These are phyloP conservation scores for Parotocinclus haroldoi DNA, from an alignment of 2,797 vertebrate species.

Conservation along the genomic window DNA sequence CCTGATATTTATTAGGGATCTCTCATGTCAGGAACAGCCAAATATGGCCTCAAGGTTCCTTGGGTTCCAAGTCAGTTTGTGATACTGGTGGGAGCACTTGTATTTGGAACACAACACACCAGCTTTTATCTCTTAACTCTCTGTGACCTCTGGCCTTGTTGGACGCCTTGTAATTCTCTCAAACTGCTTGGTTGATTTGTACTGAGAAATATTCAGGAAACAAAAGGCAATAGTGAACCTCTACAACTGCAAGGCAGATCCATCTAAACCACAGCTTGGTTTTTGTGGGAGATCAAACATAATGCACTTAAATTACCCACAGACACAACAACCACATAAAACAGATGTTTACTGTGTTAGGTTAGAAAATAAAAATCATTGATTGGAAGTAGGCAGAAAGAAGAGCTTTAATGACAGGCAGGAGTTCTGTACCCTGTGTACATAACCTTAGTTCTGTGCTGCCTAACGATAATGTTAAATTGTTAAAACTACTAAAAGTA, in stretches of 20 bases:
- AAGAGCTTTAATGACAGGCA: slow-evolving; percentile 11
- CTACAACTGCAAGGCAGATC: slow-evolving; percentile 26
- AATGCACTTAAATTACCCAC: slow-evolving; percentile 37
- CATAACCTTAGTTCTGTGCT: too few species aligned
- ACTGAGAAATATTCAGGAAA: slow-evolving; percentile 26
- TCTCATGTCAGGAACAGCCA: slow-evolving; percentile 49
- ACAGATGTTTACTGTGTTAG: slow-evolving; percentile 25
- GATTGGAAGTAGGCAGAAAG: slow-evolving; percentile 15
- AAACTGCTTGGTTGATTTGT: slow-evolving; percentile 24
- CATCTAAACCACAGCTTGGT: slow-evolving; percentile 45
- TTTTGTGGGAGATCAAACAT: slow-evolving; percentile 40
- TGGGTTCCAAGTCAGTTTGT: slow-evolving; percentile 30
- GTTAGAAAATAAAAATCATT: slow-evolving; percentile 20
- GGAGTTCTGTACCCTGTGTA: neutral
- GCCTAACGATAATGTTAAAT: too few species aligned
- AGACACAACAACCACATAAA: slow-evolving; percentile 45
- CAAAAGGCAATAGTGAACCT: slow-evolving; percentile 18
- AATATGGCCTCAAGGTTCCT: slow-evolving; percentile 37
- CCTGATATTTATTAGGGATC: slow-evolving; percentile 57
- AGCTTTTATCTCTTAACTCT: slow-evolving; percentile 24
- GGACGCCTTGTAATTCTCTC: slow-evolving; percentile 34
- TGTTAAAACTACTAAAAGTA: too few species aligned
- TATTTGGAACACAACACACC: slow-evolving; percentile 20
- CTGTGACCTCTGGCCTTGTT: slow-evolving; percentile 8
- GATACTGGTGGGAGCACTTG: slow-evolving; percentile 39